Evolutionary conservation across 2,888 invertebrate genomes (phyloP).

Genomic region (Apamea monoglypha): DNA sequence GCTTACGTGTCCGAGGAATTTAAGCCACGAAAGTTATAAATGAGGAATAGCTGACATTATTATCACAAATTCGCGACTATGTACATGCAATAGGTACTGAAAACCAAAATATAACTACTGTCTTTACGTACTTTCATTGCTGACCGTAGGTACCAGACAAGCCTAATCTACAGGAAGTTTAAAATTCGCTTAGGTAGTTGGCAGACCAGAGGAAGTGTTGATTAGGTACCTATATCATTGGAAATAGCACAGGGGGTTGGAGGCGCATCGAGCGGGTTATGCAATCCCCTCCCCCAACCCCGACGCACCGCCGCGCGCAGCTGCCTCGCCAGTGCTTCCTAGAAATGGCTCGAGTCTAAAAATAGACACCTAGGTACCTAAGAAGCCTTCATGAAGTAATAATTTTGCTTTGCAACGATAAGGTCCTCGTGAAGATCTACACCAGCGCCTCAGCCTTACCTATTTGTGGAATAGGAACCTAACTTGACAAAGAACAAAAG

Average conservation of each 20-base stretch:
- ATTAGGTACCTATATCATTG: background rate
- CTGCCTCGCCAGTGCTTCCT: background rate
- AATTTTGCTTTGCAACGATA: background rate
- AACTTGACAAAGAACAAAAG: background rate
- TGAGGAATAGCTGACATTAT: background rate
- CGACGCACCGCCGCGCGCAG: background rate
- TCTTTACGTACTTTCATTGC: background rate
- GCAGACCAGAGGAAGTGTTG: background rate
- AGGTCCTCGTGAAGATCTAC: background rate
- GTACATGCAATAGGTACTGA: background rate
- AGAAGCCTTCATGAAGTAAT: background rate
- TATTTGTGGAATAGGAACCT: too few species aligned
- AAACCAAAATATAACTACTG: background rate
- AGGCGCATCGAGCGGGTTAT: constrained; percentile 11
- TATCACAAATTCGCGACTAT: background rate
- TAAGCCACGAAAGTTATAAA: background rate
- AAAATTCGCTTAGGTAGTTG: background rate
- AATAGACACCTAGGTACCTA: background rate
- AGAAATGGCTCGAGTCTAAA: constrained; percentile 1
- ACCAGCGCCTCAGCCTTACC: too few species aligned
- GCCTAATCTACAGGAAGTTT: background rate
- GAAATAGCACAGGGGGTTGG: background rate
- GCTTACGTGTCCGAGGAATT: background rate
- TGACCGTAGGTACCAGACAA: background rate
- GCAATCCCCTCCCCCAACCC: background rate